Evolutionary conservation across 2,797 vertebrate species (phyloP), one percentile per base, ranked within the genome.

Genomic region (Falco rusticolus): DNA sequence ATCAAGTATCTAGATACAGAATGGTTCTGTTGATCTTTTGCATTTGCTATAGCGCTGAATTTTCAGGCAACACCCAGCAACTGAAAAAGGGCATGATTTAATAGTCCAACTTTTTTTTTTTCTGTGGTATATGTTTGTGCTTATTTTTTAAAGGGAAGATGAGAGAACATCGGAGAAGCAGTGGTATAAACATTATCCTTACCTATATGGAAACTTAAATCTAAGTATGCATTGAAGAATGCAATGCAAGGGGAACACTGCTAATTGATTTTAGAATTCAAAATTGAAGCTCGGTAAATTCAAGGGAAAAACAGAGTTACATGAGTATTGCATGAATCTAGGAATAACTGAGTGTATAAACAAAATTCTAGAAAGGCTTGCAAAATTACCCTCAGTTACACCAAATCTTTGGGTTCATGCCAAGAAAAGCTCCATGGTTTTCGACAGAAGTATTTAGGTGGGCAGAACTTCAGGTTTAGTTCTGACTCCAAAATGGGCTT

Each of bases 351-450:
- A 93, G 41, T 37, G 60, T 6, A 57, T n/a, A 83, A 66, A 83
- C 10, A 16, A 87, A 90, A 80, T 47, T 87, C 66, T 85, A 91
- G 57, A 80, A 87, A 89, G 37, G 41, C 31, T 87, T 66, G 69
- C 63, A 69, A 69, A 89, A 83, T 34, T 65, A 83, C 41, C 39
- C 39, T 90, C 41, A 45, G 69, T 83, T 83, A 87, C 29, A 82
- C 41, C 84, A 80, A 93, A 89, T 68, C 68, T 68, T 41, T 54
- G 18, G 11, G 45, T 47, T 59, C 33, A 2, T 13, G 54, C 84
- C 89, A 85, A 95, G 81, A 79, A 91, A 88, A 92, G 47, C 79
- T 71, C 41, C 25, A 22, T 5, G 24, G 48, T 65, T 92, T 96
- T 54, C 29, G 5, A 80, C 41, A 66, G 6, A 16, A 77, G 22